Evolutionary conservation across 1,140 invertebrate genomes (phyloP), one percentile per base, ranked within the genome.

Genomic region (Gyrodactylus bullatarudis): DNA sequence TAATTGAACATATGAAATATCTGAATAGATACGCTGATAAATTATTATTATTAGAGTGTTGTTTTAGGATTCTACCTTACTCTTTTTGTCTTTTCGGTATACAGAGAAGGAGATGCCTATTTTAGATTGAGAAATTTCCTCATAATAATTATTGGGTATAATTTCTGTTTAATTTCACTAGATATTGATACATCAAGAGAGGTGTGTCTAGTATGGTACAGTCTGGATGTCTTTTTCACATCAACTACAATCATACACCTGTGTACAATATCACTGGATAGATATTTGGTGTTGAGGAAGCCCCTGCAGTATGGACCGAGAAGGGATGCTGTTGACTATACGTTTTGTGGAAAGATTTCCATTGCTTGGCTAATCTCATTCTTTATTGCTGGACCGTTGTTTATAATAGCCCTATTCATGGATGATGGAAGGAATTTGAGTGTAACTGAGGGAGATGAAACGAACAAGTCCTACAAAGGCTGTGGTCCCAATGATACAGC

Each of bases 231-330:
- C 24, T 82, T 92, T 26, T 87, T 89, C 24, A 92, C 89, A 77
- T 89, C 87, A 0, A 86, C 88, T 1, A 88, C 87, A 77, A 93
- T 93, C 78, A 86, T 91, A 84, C 89, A 93, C 84, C 91, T 93
- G 88, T 89, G 89, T 78, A 89, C 89, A 83, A 92, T 93, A 77
- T 88, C 87, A 68, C 81, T 92, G 68, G 89, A 89, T 74, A 85
- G 89, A 77, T 77, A 76, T 74, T 78, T 79, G 26, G 85, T 84
- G n/a, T 83, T 91, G 22, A 84, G 87, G 16, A 89, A 88, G 78
- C 88, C 88, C 0, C 89, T 89, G 87, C 85, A 87, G 77, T 89
- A 89, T 76, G 21, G 24, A 2, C 21, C 21, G 1, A 68, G 19
- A 1, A 22, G 72, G 2, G 23, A 71, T 23, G 26, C 23, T 20